phyloP scores from a whole-genome alignment of 1,140 invertebrate species.

The Polypedilum pembai region DNA sequence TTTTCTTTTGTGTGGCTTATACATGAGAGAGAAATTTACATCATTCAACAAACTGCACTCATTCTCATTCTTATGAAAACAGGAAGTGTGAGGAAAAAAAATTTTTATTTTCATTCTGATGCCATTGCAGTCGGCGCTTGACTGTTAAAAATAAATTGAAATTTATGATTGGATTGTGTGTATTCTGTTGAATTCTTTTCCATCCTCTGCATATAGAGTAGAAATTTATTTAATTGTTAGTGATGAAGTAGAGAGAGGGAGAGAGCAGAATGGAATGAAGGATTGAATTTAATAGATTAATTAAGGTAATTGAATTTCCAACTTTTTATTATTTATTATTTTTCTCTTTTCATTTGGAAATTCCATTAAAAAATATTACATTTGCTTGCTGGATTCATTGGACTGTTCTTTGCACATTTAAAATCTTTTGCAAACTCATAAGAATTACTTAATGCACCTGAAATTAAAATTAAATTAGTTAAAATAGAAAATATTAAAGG shows the following conservation, averaged over 20 bases:
- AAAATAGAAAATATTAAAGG: too few relatives aligned
- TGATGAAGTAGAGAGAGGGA: not conserved
- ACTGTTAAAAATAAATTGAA: slow-evolving; percentile 16
- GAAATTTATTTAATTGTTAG: not conserved
- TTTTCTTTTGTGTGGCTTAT: slow-evolving; percentile 1
- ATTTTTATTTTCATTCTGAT: not conserved
- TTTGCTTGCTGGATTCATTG: slow-evolving; percentile 19
- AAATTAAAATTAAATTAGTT: not conserved
- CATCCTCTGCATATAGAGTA: not conserved
- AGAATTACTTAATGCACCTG: not conserved
- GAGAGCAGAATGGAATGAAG: not conserved
- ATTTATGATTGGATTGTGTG: slow-evolving; percentile 15
- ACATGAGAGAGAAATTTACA: not conserved
- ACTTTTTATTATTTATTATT: slow-evolving; percentile 6
- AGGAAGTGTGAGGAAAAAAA: not conserved
- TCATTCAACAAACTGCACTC: not conserved
- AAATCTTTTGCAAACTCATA: not conserved
- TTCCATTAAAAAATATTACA: not conserved
- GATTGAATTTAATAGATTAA: slow-evolving; percentile 25
- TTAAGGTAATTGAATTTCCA: slow-evolving; percentile 23
- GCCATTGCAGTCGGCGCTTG: not conserved
- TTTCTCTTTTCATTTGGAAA: not conserved
- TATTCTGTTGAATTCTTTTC: not conserved
- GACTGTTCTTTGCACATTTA: not conserved
- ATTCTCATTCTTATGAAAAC: not conserved